These are phyloP conservation scores for Melikaiella ostensackeni DNA, from an alignment of 2,888 invertebrate species.

Conservation along the genomic window DNA sequence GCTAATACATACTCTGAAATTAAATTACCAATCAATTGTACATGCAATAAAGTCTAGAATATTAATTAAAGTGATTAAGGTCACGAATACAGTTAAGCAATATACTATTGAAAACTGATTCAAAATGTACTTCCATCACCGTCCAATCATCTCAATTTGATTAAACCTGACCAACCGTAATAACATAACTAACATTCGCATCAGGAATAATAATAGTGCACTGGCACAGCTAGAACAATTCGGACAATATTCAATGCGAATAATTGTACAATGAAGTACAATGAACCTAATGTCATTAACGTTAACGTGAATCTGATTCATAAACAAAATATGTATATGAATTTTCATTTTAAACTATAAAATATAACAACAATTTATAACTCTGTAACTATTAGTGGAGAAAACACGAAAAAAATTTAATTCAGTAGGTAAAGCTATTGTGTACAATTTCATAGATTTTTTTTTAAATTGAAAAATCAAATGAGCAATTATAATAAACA, in stretches of 20 bases:
- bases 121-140: background rate
- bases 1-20: background rate
- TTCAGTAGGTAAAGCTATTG: no score
- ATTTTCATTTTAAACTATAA: no score
- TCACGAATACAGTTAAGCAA: background rate
- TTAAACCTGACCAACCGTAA: background rate
- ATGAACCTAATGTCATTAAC: background rate
- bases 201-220: constrained; percentile 18
- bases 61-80: background rate
- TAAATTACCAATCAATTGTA: background rate
- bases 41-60: background rate
- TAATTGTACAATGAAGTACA: constrained; percentile 28
- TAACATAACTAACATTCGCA: constrained; percentile 5
- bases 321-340: background rate
- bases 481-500: no score
- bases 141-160: constrained; percentile 29
- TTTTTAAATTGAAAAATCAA: no score
- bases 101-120: background rate
- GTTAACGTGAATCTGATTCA: background rate
- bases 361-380: no score
- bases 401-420: no score
- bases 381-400: no score
- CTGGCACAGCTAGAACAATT: constrained; percentile 1
- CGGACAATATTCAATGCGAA: constrained; percentile 1
- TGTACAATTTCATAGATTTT: no score